Evolutionary conservation across 2,888 invertebrate genomes (phyloP).

Genomic region (Eilema caniola): DNA sequence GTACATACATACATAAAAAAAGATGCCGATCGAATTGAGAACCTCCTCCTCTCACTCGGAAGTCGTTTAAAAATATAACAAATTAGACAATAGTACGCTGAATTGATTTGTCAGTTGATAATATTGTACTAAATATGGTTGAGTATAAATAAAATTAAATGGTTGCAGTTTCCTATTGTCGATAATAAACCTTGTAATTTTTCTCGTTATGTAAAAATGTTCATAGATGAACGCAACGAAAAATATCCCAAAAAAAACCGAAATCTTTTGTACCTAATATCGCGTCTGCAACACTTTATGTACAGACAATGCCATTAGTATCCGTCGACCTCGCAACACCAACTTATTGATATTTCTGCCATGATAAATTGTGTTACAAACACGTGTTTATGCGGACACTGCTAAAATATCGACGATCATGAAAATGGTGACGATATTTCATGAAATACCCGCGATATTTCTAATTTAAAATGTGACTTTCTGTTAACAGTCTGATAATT

Average conservation of each 20-base stretch:
- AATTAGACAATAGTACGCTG: too few species aligned
- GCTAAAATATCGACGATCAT: slow-evolving; percentile 58
- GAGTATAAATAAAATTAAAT: too few species aligned
- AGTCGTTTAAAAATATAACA: too few species aligned
- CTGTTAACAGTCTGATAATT: slow-evolving; percentile 21
- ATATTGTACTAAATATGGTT: too few species aligned
- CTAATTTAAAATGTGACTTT: slow-evolving; percentile 50
- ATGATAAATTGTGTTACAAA: slow-evolving; percentile 74
- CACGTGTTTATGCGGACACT: slow-evolving; percentile 59
- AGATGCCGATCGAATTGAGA: too few species aligned
- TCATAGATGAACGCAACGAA: too few species aligned
- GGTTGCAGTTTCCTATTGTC: too few species aligned
- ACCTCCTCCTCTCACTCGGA: too few species aligned
- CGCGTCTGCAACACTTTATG: slow-evolving; percentile 42
- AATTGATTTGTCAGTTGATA: too few species aligned
- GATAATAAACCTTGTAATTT: too few species aligned
- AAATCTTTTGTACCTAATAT: slow-evolving; percentile 42
- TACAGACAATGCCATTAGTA: slow-evolving; percentile 68
- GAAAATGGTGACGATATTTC: slow-evolving; percentile 57
- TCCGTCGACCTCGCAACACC: slow-evolving; percentile 67
- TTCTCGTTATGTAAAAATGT: too few species aligned
- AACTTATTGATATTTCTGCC: slow-evolving; percentile 79
- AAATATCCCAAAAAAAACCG: neutral
- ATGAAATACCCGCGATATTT: slow-evolving; percentile 51
- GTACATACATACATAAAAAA: too few species aligned